phyloP scores from a whole-genome alignment of 2,113 vertebrate genomes.

The Dipodomys stephensi region DNA sequence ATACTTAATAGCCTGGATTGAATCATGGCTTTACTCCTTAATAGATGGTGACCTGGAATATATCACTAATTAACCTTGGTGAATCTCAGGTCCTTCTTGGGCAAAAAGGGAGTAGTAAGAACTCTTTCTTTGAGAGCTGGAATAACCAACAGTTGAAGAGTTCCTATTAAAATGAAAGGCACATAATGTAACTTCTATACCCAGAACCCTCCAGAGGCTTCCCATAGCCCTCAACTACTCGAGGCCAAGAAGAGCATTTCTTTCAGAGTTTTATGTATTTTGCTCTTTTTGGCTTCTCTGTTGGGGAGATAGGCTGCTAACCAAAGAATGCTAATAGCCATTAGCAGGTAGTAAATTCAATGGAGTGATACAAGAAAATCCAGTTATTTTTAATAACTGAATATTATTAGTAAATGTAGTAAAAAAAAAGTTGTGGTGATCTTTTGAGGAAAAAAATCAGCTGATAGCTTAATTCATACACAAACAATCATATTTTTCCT shows the following conservation, averaged over 20 bases:
- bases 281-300: background rate
- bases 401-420: background rate
- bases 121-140: background rate
- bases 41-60: conserved; percentile 17
- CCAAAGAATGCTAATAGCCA: background rate
- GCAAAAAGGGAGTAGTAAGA: background rate
- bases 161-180: background rate
- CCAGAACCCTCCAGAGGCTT: background rate
- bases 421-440: background rate
- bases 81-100: background rate
- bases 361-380: background rate
- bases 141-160: background rate
- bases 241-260: conserved; percentile 23
- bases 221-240: background rate
- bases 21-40: conserved; percentile 27
- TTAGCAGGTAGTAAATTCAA: background rate
- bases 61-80: background rate
- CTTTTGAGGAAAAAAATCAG: background rate
- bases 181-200: background rate
- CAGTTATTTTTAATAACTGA: conserved; percentile 4
- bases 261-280: background rate
- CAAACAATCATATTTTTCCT: background rate
- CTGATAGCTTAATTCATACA: conserved; percentile 19
- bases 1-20: background rate
- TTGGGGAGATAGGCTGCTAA: background rate